A percentile compares a stretch with the other conserved stretches of the same genome.
Conservation (phyloP, 1,140 invertebrate genomes). For the Drosophila gunungcola region DNA sequence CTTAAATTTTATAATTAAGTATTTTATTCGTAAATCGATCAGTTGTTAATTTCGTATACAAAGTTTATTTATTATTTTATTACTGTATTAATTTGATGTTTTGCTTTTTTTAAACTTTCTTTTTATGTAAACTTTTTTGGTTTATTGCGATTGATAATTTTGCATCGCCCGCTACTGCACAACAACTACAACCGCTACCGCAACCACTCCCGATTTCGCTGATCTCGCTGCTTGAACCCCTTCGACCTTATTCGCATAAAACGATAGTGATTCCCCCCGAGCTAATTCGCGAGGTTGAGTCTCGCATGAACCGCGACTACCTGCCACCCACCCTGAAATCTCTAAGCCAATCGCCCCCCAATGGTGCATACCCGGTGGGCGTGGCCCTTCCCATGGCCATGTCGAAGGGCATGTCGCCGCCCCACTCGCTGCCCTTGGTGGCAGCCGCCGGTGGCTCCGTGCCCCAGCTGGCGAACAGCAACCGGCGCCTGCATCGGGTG, state of each 20-base stretch:
- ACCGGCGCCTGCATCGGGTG: conserved; percentile 70
- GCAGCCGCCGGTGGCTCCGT: conserved; percentile 29
- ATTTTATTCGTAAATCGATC: conserved; percentile 9
- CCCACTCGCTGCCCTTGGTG: conserved; percentile 59
- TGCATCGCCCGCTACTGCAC: conserved; percentile 48
- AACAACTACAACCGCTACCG: conserved; percentile 38
- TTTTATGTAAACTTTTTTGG: conserved; percentile 54
- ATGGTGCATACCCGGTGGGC: conserved; percentile 49
- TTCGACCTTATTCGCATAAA: conserved; percentile 24
- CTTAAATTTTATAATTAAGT: neutral
- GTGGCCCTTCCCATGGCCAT: conserved; percentile 35
- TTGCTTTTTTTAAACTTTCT: conserved; percentile 43
- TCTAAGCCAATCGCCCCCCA: conserved; percentile 78
- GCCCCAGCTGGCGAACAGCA: conserved; percentile 57
- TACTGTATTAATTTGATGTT: conserved; percentile 25
- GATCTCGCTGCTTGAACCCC: conserved; percentile 32
- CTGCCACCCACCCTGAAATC: conserved; percentile 87
- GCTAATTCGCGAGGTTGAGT: conserved; percentile 94
- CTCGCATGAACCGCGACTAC: conserved; percentile 93
- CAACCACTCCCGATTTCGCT: neutral
- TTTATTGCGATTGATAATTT: conserved; percentile 45
- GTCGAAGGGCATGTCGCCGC: conserved; percentile 35
- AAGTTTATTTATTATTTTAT: conserved; percentile 29
- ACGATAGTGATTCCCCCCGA: conserved; percentile 91
- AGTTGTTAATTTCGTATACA: conserved; percentile 5